Base-by-base conservation (phyloP, 2,113 vertebrate species). In the Poecilia latipinna region DNA sequence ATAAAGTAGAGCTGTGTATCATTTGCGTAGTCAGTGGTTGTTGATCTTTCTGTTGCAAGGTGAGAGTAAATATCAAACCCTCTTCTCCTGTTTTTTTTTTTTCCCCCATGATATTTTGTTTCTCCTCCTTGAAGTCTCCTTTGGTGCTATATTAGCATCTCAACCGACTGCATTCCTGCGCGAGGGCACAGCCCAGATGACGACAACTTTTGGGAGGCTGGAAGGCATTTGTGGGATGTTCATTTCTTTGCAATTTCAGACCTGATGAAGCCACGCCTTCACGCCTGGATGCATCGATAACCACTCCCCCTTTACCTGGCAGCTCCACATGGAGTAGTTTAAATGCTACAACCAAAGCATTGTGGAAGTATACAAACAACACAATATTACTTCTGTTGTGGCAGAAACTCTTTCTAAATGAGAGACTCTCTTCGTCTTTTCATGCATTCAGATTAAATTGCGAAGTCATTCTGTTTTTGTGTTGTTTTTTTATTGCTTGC, bases 151-250 rank as follows among this genome's bases (percentile, higher is more conserved):
- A 87, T 89, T 90, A 84, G 79, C 80, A 91, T 84, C 90, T 91
- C 62, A 92, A 92, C 90, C 77, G 90, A 91, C 92, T 44, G 77
- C 91, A 92, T 93, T 93, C 91, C 90, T 88, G 69, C 51, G 44
- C 78, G 71, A 89, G 77, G 90, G 89, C 90, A 87, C 86, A 73
- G 86, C 88, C 86, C 75, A 33, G 57, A 86, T 89, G 85, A 89
- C 79, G 48, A 64, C 80, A 74, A 61, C 69, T 79, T 89, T 72
- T 73, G 67, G 78, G 82, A 76, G 72, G 63, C 66, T 83, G 61
- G 62, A 73, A 71, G 72, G 31, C 24, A 61, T 33, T 72, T 44
- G 69, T 69, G 73, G 67, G 77, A 39, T 4, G 75, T 67, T 89
- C 57, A 68, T 67, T 64, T 79, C 19, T 79, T 74, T 81, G 69